Evolutionary conservation across 2,797 vertebrate genomes (phyloP).

Genomic region (Enteromius argenteus): DNA sequence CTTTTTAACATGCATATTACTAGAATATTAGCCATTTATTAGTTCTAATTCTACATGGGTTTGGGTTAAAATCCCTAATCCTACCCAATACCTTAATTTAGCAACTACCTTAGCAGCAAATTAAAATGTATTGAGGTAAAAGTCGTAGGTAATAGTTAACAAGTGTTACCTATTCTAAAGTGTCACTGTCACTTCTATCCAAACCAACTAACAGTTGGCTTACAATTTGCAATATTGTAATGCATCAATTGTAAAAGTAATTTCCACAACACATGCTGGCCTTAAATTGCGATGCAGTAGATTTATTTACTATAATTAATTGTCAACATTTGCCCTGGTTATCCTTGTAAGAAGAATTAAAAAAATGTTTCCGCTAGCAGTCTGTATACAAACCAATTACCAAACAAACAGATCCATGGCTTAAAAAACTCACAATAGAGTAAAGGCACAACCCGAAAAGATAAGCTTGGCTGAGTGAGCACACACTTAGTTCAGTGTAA

Average conservation of each 20-base stretch:
- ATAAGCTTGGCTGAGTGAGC: neutral
- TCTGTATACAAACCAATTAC: constrained; percentile 30
- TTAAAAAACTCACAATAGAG: constrained; percentile 5
- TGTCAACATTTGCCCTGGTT: constrained; percentile 18
- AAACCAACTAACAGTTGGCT: too few species aligned
- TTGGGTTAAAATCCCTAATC: too few species aligned
- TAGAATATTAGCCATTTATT: too few species aligned
- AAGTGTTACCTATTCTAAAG: too few species aligned
- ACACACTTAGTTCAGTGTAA: constrained; percentile 31
- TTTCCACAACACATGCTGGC: neutral
- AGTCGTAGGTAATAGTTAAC: too few species aligned
- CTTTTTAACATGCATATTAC: too few species aligned
- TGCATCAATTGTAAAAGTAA: neutral
- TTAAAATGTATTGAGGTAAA: too few species aligned
- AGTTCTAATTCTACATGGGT: too few species aligned
- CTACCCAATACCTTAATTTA: too few species aligned
- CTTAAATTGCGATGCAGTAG: neutral
- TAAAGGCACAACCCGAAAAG: neutral
- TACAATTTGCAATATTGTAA: neutral
- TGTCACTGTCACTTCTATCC: too few species aligned
- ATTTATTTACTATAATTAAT: constrained; percentile 7
- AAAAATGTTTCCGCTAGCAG: neutral
- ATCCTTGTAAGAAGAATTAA: constrained; percentile 27
- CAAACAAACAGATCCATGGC: constrained; percentile 20
- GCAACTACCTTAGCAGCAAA: too few species aligned